Percentiles rank a stretch among this genome's conserved stretches.
Evolutionary conservation across 2,888 invertebrate species (phyloP).

Genomic region (Anthophora plumipes): DNA sequence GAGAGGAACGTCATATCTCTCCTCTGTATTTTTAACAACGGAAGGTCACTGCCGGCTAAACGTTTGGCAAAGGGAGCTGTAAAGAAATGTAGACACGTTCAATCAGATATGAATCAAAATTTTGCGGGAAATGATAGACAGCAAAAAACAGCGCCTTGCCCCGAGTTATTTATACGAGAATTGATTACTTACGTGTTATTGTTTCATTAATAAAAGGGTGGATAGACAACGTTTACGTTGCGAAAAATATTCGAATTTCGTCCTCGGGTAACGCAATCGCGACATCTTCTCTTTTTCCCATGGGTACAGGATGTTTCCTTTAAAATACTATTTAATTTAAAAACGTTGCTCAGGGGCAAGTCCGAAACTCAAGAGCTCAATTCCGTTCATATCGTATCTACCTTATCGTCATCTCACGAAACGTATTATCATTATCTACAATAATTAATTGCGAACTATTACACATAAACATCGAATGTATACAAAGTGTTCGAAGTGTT

Average conservation of each 20-base stretch:
- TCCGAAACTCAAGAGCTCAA: too few relatives aligned
- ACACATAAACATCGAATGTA: too few relatives aligned
- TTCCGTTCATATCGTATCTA: too few relatives aligned
- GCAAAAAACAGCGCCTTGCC: conserved; percentile 42
- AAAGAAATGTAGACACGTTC: conserved; percentile 31
- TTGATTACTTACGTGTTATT: conserved; percentile 60
- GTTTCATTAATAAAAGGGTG: conserved; percentile 56
- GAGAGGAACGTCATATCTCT: conserved; percentile 1
- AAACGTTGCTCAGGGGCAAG: too few relatives aligned
- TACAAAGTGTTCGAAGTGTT: not conserved
- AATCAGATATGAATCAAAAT: conserved; percentile 32
- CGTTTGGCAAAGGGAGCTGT: conserved; percentile 20
- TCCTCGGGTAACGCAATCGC: conserved; percentile 9
- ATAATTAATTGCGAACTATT: too few relatives aligned
- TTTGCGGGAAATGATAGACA: conserved; percentile 35
- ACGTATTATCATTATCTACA: not conserved
- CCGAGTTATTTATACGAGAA: conserved; percentile 52
- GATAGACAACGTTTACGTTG: conserved; percentile 16
- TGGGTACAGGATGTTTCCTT: not conserved
- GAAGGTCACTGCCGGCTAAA: conserved; percentile 45
- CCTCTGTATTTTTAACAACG: conserved; percentile 70
- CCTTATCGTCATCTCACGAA: too few relatives aligned
- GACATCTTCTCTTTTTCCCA: conserved; percentile 15
- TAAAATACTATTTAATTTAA: not conserved
- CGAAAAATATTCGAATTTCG: conserved; percentile 29